Percentiles rank a stretch among this genome's conserved stretches.
These are phyloP conservation scores for Abscondita cerata DNA, from an alignment of 2,888 invertebrate genomes.

Conservation along the genomic window DNA sequence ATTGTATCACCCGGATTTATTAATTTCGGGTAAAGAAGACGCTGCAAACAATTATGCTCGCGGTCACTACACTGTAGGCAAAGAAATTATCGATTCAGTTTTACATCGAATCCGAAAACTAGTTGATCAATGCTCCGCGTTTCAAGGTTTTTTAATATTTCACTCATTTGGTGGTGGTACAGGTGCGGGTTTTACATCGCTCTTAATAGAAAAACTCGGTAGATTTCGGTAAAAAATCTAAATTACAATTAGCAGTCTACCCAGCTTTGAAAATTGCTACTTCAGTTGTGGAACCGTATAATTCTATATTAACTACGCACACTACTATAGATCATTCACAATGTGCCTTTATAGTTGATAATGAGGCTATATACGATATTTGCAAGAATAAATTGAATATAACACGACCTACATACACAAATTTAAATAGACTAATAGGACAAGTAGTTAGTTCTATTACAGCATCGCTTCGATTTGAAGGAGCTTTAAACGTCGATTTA, in stretches of 20 bases:
- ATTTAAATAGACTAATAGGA: conserved; percentile 68
- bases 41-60: conserved; percentile 89
- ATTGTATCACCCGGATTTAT: conserved; percentile 70
- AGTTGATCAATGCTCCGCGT: conserved; percentile 67
- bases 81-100: conserved; percentile 73
- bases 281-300: conserved; percentile 67
- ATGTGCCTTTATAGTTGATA: conserved; percentile 76
- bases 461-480: conserved; percentile 65
- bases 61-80: conserved; percentile 73
- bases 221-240: conserved; percentile 51
- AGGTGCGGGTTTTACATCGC: conserved; percentile 82
- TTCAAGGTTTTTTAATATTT: conserved; percentile 55
- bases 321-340: conserved; percentile 67
- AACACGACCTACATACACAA: conserved; percentile 66
- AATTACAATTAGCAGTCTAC: conserved; percentile 65
- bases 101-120: conserved; percentile 72
- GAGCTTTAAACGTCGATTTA: conserved; percentile 66
- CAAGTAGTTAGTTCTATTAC: conserved; percentile 50
- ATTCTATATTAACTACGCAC: conserved; percentile 68
- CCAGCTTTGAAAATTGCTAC: conserved; percentile 74
- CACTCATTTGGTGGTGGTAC: conserved; percentile 85
- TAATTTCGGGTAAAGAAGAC: conserved; percentile 83
- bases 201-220: conserved; percentile 78
- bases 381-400: conserved; percentile 67
- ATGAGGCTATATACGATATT: conserved; percentile 69